phyloP scores from a whole-genome alignment of 1,140 invertebrate species.

The Pogonomyrmex barbatus region DNA sequence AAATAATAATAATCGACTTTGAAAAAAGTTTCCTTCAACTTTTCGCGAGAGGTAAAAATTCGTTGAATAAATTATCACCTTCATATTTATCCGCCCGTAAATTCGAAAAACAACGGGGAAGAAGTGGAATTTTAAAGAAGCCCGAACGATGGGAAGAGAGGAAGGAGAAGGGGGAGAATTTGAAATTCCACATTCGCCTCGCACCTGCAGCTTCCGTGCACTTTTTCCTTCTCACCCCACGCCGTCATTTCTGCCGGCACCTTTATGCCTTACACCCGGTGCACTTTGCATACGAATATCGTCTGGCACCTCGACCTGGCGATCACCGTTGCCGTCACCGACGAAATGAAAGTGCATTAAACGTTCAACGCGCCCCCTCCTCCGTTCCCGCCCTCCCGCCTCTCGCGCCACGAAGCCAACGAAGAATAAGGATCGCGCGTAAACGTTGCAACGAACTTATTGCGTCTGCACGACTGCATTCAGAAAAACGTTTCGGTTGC shows the following conservation, averaged over 20 bases:
- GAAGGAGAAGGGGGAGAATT: neutral
- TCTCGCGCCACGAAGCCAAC: constrained; percentile 3
- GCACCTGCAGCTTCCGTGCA: constrained; percentile 51
- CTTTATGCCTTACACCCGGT: constrained; percentile 56
- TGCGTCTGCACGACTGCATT: constrained; percentile 51
- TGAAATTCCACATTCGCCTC: constrained; percentile 62
- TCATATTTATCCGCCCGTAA: constrained; percentile 44
- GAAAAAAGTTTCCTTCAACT: neutral
- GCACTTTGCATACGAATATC: constrained; percentile 74
- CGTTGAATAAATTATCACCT: constrained; percentile 33
- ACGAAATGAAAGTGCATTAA: constrained; percentile 76
- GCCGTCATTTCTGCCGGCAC: constrained; percentile 58
- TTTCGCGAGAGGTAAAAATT: constrained; percentile 3
- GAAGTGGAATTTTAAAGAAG: constrained; percentile 38
- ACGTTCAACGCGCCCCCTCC: constrained; percentile 42
- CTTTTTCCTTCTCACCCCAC: constrained; percentile 37
- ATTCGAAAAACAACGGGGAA: constrained; percentile 21
- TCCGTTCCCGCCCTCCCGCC: neutral
- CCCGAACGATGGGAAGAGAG: neutral
- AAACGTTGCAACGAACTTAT: constrained; percentile 60
- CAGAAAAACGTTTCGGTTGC: constrained; percentile 44
- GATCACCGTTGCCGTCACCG: constrained; percentile 51
- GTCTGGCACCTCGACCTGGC: constrained; percentile 48
- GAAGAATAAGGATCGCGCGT: constrained; percentile 60
- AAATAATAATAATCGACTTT: neutral